Conservation (phyloP, 2,113 vertebrate species). For the Formicarius rufipectus region DNA sequence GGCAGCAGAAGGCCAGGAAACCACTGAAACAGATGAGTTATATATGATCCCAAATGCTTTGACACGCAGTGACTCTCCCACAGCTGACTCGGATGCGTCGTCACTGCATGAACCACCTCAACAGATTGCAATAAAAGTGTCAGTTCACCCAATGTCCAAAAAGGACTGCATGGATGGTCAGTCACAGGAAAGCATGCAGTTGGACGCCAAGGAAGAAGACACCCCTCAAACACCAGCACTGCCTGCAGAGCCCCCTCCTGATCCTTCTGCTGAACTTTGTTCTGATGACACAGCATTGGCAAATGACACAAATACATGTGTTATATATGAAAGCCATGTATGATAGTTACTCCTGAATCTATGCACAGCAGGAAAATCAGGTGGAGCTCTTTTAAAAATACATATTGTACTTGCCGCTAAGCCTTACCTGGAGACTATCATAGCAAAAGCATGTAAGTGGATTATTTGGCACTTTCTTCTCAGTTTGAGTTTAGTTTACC, state of each 20-base stretch:
- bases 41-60: constrained; percentile 85
- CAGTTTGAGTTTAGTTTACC: constrained; percentile 56
- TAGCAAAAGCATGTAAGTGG: constrained; percentile 70
- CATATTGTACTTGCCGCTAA: constrained; percentile 76
- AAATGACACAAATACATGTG: constrained; percentile 70
- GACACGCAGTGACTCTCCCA: constrained; percentile 85
- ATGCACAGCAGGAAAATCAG: constrained; percentile 82
- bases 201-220: constrained; percentile 69
- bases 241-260: constrained; percentile 34
- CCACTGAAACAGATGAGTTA: constrained; percentile 75
- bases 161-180: constrained; percentile 76
- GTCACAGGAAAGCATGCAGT: constrained; percentile 61
- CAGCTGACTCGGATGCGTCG: constrained; percentile 88
- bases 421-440: constrained; percentile 79
- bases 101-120: constrained; percentile 91
- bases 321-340: constrained; percentile 97
- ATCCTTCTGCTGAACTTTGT: constrained; percentile 56
- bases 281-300: constrained; percentile 35
- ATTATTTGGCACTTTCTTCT: constrained; percentile 76
- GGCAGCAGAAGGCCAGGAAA: constrained; percentile 80
- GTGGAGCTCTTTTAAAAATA: constrained; percentile 74
- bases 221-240: constrained; percentile 49
- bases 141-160: constrained; percentile 82
- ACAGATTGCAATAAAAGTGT: constrained; percentile 96
- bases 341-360: constrained; percentile 77